Evolutionary conservation across 2,113 vertebrate genomes (phyloP), one percentile per base, ranked within the genome.

Genomic region (Hydrolagus affinis): DNA sequence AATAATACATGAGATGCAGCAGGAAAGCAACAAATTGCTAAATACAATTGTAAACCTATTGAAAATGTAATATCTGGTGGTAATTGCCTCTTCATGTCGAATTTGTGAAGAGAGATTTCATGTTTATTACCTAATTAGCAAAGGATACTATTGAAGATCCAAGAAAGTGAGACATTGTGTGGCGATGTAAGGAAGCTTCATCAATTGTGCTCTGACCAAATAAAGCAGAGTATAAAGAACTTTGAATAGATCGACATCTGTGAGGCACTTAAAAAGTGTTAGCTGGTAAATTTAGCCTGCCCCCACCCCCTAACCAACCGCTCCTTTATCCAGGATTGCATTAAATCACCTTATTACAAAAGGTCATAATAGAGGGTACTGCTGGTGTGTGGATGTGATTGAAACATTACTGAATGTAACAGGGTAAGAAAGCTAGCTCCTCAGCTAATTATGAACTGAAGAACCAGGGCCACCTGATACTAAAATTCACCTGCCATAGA

Each of bases 11-110:
- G 76, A 62, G 62, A 62, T 60, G 12, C 25, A 60, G 60, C 57
- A 78, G 62, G 76, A 78, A 62, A 25, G 57, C 57, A 78, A 7
- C 19, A 44, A 59, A 28, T 60, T 77, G 4, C 21, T 25, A 59
- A 76, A 56, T 77, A 4, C 25, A 25, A 78, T 62, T 77, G 74
- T 77, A 77, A 77, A 59, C 11, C 59, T 14, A 25, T 78, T 78
- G 57, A 78, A 62, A 59, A 21, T 28, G 8, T 23, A 25, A 78
- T 6, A 25, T 62, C 15, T 62, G 76, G n/a, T 62, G 57, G 57
- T 78, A 62, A 62, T 62, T 78, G 23, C 56, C 57, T 15, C 56
- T 78, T 62, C n/a, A 60, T 78, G 57, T 12, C 59, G 44, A 1
- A 62, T 62, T 62, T 78, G 23, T 62, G 57, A 62, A 78, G 57